Conservation (phyloP, 1,140 invertebrate genomes). For the Luehdorfia chinensis region DNA sequence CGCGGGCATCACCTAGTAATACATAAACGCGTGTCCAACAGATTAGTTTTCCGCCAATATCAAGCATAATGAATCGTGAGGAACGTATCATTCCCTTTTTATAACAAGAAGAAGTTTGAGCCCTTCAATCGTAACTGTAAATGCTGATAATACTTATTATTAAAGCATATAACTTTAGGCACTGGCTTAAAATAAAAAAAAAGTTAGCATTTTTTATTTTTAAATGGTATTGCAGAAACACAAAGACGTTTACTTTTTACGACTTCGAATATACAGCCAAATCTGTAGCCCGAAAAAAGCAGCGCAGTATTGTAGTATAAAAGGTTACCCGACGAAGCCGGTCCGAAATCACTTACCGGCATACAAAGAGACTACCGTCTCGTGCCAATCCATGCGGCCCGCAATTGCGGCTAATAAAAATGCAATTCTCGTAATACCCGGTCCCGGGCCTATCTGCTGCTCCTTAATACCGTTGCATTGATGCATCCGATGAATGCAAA, state of each 20-base stretch:
- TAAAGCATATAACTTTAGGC: too few relatives aligned
- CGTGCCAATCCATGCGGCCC: constrained; percentile 31
- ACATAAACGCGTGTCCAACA: too few relatives aligned
- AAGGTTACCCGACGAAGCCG: constrained; percentile 11
- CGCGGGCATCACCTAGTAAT: too few relatives aligned
- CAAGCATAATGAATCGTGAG: too few relatives aligned
- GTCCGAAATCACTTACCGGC: constrained; percentile 17
- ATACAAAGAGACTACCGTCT: constrained; percentile 21
- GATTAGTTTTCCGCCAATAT: too few relatives aligned
- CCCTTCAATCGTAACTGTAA: too few relatives aligned
- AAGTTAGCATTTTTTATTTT: too few relatives aligned
- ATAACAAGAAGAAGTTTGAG: too few relatives aligned
- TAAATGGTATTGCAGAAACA: background rate
- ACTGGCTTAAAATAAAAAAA: too few relatives aligned
- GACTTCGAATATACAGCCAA: constrained; percentile 3
- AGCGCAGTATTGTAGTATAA: background rate
- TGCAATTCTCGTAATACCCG: constrained; percentile 53
- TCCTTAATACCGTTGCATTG: constrained; percentile 39
- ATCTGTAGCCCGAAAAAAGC: too few relatives aligned
- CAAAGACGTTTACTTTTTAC: constrained; percentile 6
- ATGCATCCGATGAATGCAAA: constrained; percentile 58
- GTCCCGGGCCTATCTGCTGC: constrained; percentile 48
- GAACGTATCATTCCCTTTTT: too few relatives aligned
- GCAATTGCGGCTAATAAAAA: constrained; percentile 58
- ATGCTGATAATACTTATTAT: too few relatives aligned